Percentiles rank a stretch among this genome's conserved stretches.
These are phyloP conservation scores for Leptinotarsa tumamoca DNA, from an alignment of 2,888 invertebrate species.

Conservation along the genomic window DNA sequence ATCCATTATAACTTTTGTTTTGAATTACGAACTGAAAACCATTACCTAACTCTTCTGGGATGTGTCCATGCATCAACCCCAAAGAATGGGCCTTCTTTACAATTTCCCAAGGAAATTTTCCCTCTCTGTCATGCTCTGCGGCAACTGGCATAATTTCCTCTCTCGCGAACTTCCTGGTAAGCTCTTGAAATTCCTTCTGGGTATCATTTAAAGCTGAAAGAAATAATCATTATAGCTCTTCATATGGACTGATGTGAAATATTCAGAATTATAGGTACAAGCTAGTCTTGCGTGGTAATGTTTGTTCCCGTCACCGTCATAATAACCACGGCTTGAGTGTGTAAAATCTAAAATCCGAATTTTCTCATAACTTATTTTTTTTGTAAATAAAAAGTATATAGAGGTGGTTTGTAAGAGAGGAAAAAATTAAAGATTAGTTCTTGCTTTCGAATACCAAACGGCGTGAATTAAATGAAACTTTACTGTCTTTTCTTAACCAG, in stretches of 20 bases:
- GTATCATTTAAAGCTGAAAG: conserved; percentile 74
- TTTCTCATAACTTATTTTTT: no score
- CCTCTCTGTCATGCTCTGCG: conserved; percentile 87
- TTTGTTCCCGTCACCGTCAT: neutral
- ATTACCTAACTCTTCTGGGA: conserved; percentile 83
- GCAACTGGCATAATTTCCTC: conserved; percentile 95
- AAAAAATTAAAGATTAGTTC: no score
- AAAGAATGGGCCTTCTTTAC: conserved; percentile 92
- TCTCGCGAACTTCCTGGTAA: conserved; percentile 88
- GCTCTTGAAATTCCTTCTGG: conserved; percentile 83
- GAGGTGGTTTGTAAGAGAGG: no score
- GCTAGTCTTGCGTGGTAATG: no score
- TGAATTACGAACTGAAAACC: neutral
- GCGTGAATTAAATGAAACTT: no score
- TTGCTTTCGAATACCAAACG: no score
- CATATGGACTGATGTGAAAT: no score
- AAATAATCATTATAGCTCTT: neutral
- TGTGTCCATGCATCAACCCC: conserved; percentile 88
- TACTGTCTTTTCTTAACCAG: no score
- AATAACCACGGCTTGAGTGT: neutral
- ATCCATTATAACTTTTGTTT: no score
- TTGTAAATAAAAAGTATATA: no score
- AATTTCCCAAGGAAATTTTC: conserved; percentile 94
- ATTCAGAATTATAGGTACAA: no score
- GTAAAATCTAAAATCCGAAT: neutral